Base-by-base conservation (phyloP, 1,140 invertebrate genomes). In the Diachasma alloeum region DNA sequence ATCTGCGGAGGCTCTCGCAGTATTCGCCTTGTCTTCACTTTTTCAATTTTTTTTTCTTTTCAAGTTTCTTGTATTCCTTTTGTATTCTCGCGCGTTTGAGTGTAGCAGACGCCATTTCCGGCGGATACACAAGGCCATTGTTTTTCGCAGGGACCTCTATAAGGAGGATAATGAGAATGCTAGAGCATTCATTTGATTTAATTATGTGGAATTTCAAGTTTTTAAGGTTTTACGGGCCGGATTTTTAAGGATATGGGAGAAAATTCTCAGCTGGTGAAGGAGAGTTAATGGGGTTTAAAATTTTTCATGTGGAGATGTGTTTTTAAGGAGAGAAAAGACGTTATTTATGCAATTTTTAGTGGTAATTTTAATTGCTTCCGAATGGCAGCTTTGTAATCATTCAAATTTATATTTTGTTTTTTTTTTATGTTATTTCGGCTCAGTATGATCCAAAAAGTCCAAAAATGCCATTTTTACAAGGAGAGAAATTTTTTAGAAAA, bases 81-180 rank as follows among this genome's bases (percentile, higher is more conserved):
- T 24, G 59, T 63, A 3, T 63, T 26, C 19, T 63, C 8, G 19
- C 8, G 24, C 19, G 24, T 63, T 26, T 24, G 22, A 26, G 59
- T 26, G 4, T 26, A 31, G 59, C 19, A 63, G 59, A 24, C 24
- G 13, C 59, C 56, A 36, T 31, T 73, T 74, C 77, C 67, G 72
- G 66, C 72, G 77, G 72, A 74, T 72, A 72, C 19, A 70, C 77
- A 78, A 78, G 77, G 77, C 74, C 77, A 78, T 78, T 78, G 70
- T 78, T 75, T 75, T 78, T 46, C 59, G n/a, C 56, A n/a, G 31
- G 69, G 37, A 53, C 15, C 9, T 17, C 66, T 36, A 19, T 53
- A 39, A 31, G 22, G 53, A 37, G 8, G 31, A 19, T 76, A 76
- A 76, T 59, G 66, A 63, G 22, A 31, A 24, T 31, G 53, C 17